Evolutionary conservation across 2,888 invertebrate genomes (phyloP).

Genomic region (Rapana venosa): DNA sequence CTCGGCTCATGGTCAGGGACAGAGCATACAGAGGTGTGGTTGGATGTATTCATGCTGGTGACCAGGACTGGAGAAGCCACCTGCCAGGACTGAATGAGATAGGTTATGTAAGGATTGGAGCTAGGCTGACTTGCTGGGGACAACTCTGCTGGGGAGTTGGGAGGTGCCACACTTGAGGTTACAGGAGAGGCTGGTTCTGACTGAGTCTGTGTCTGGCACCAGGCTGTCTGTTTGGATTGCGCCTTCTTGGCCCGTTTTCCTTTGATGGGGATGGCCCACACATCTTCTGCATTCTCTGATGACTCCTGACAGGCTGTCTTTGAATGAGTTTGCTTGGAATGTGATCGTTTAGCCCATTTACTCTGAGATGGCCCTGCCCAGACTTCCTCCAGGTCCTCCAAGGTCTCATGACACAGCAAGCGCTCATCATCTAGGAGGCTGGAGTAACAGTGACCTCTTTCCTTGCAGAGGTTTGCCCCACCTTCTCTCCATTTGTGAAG

Average conservation of each 20-base stretch:
- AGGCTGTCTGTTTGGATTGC: neutral
- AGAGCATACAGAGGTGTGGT: neutral
- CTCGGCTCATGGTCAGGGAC: neutral
- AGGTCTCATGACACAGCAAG: constrained; percentile 52
- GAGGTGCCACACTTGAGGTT: constrained; percentile 22
- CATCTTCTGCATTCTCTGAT: constrained; percentile 53
- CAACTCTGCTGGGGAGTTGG: constrained; percentile 39
- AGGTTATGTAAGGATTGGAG: constrained; percentile 41
- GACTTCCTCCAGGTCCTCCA: constrained; percentile 54
- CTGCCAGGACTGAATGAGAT: constrained; percentile 37
- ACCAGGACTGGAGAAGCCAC: neutral
- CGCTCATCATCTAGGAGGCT: neutral
- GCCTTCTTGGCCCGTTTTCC: neutral
- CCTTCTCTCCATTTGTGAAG: constrained; percentile 4
- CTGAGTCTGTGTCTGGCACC: neutral
- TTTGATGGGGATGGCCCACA: neutral
- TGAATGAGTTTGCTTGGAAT: neutral
- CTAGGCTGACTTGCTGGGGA: neutral
- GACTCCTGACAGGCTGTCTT: constrained; percentile 47
- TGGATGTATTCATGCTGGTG: neutral
- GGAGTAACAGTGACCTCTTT: neutral
- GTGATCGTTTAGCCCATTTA: neutral
- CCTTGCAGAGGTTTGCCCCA: neutral
- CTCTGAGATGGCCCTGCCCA: neutral
- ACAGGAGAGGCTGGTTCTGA: neutral